phyloP scores from a whole-genome alignment of 2,888 invertebrate species.

The Drosophila differens region DNA sequence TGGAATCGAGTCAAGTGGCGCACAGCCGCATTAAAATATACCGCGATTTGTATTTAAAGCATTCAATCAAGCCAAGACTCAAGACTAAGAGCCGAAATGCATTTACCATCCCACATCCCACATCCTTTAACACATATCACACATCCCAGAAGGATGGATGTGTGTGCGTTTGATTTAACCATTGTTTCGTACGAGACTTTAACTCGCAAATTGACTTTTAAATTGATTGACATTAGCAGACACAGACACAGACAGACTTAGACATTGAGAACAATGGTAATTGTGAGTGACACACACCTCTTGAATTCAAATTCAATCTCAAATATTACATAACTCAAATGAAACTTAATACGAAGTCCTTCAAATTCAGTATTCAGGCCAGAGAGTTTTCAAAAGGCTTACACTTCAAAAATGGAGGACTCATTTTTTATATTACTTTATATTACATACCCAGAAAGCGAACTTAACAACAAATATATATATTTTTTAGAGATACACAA shows the following conservation, averaged over 20 bases:
- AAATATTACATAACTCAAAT: background rate
- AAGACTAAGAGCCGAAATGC: slow-evolving; percentile 20
- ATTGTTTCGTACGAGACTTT: slow-evolving; percentile 24
- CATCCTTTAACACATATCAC: background rate
- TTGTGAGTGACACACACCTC: background rate
- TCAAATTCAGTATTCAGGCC: background rate
- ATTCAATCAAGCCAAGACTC: slow-evolving; percentile 54
- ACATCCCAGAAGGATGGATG: background rate
- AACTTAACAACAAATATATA: background rate
- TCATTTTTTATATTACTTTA: background rate
- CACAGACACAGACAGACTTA: background rate
- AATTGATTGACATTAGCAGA: slow-evolving; percentile 18
- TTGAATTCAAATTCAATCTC: background rate
- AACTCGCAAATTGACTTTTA: slow-evolving; percentile 42
- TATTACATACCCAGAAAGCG: background rate
- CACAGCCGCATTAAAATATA: slow-evolving; percentile 63
- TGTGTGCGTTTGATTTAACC: slow-evolving; percentile 5
- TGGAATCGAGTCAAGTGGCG: slow-evolving; percentile 74
- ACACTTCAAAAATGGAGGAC: background rate
- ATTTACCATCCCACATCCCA: slow-evolving; percentile 1
- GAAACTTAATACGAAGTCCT: background rate
- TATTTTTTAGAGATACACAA: background rate
- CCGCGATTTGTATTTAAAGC: slow-evolving; percentile 58
- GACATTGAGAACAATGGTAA: background rate
- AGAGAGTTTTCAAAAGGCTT: background rate